phyloP scores from a whole-genome alignment of 2,113 vertebrate genomes.

The Platysteira castanea region DNA sequence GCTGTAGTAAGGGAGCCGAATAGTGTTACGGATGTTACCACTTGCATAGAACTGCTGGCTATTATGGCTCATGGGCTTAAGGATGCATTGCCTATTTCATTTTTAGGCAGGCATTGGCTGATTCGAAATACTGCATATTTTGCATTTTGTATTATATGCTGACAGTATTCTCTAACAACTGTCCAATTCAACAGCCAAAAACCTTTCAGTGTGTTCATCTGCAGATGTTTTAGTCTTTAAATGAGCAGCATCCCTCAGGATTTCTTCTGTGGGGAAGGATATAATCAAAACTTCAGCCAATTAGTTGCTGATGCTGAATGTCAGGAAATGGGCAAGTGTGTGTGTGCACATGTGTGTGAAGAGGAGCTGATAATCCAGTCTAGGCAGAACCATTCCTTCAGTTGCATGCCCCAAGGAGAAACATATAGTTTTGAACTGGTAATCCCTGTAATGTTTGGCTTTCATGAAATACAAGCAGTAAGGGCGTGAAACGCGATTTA shows the following conservation, averaged over 20 bases:
- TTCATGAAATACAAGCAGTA: neutral
- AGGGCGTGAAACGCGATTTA: neutral
- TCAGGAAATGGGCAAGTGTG: neutral
- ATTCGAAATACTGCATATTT: constrained; percentile 9
- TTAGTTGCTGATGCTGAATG: neutral
- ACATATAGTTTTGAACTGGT: neutral
- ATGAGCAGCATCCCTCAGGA: neutral
- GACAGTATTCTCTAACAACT: neutral
- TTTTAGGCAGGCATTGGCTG: neutral
- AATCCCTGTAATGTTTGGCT: neutral
- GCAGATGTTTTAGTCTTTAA: neutral
- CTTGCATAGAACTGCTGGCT: neutral
- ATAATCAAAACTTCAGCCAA: neutral
- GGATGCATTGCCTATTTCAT: neutral
- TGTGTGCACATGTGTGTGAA: neutral
- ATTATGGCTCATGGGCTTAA: neutral
- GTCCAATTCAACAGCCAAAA: neutral
- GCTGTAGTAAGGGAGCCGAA: neutral
- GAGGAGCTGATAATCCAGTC: neutral
- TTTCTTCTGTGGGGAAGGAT: neutral
- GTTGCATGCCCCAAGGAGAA: neutral
- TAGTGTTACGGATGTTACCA: neutral
- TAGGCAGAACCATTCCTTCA: neutral
- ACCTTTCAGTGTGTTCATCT: neutral
- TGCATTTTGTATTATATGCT: neutral